phyloP scores from a whole-genome alignment of 2,888 invertebrate species.

The Thyatira batis region DNA sequence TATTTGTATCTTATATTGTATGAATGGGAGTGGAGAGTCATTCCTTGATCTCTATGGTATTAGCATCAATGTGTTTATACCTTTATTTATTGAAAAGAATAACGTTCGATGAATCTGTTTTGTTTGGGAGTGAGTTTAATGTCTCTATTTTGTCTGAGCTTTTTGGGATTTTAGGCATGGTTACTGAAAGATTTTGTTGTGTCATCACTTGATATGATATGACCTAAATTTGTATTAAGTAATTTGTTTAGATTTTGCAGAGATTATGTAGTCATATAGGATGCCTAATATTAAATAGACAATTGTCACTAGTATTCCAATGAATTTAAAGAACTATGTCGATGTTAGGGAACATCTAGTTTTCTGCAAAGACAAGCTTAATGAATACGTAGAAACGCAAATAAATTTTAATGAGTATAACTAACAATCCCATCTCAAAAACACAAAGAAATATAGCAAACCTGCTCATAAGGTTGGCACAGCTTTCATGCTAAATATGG shows the following conservation, averaged over 20 bases:
- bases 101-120: slow-evolving; percentile 5
- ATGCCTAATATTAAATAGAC: no score
- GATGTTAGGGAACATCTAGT: no score
- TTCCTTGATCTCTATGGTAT: slow-evolving; percentile 1
- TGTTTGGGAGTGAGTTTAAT: not conserved
- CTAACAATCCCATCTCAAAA: not conserved
- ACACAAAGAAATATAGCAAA: not conserved
- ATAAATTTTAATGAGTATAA: no score
- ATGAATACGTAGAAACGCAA: no score
- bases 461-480: not conserved
- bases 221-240: no score
- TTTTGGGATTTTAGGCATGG: not conserved
- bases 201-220: no score
- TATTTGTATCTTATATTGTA: slow-evolving; percentile 19
- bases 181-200: no score
- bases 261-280: no score
- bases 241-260: no score
- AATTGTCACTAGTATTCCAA: no score
- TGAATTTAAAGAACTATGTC: no score
- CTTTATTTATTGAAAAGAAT: slow-evolving; percentile 3
- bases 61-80: slow-evolving; percentile 5
- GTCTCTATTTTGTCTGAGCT: not conserved
- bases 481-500: not conserved
- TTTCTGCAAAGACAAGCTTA: no score
- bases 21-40: slow-evolving; percentile 37